Conservation (phyloP, 2,888 invertebrate species). For the Platycnemis pennipes region DNA sequence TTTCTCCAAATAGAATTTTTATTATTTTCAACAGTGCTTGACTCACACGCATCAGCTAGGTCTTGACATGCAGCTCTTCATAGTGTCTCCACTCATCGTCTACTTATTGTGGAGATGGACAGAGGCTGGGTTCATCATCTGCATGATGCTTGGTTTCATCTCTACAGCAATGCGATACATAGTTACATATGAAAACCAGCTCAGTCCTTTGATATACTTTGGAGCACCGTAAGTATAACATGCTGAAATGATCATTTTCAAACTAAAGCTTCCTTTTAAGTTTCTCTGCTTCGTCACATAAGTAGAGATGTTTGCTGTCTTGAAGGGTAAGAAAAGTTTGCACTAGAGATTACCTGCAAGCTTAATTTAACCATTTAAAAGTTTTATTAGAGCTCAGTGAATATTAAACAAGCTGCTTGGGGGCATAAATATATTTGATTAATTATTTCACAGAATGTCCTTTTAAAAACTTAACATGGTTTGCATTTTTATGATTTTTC, state of each 20-base stretch:
- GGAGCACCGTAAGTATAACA: constrained; percentile 84
- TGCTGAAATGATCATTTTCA: too few species aligned
- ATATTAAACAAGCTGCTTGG: too few species aligned
- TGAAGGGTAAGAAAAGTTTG: neutral
- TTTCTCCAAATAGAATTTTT: constrained; percentile 72
- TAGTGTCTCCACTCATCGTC: constrained; percentile 83
- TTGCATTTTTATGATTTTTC: too few species aligned
- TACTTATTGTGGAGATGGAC: constrained; percentile 84
- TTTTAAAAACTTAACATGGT: too few species aligned
- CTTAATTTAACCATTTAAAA: too few species aligned
- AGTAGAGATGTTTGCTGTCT: too few species aligned
- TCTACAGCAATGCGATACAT: constrained; percentile 65
- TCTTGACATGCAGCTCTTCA: constrained; percentile 86
- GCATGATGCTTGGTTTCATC: constrained; percentile 19
- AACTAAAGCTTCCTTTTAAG: too few species aligned
- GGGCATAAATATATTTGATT: too few species aligned
- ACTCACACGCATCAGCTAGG: constrained; percentile 88
- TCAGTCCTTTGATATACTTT: constrained; percentile 79
- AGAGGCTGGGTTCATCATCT: constrained; percentile 76
- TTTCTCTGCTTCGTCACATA: too few species aligned
- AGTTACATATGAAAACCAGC: constrained; percentile 46
- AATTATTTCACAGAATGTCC: too few species aligned
- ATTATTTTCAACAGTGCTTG: constrained; percentile 81
- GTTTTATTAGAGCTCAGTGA: too few species aligned
- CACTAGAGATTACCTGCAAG: too few species aligned